Evolutionary conservation across 2,113 vertebrate species (phyloP).

Genomic region (Ageneiosus marmoratus): DNA sequence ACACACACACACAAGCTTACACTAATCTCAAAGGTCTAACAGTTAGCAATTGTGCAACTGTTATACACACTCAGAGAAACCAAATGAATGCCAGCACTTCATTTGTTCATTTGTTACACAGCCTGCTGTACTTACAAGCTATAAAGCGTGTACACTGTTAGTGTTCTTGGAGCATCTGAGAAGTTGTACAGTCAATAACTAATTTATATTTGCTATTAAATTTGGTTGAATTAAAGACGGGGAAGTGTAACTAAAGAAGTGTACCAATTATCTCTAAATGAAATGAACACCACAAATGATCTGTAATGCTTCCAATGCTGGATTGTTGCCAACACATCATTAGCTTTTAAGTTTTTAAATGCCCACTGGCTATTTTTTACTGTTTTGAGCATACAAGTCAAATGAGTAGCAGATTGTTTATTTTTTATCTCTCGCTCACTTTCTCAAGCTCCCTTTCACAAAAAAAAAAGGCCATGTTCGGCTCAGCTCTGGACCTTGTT

Average conservation of each 20-base stretch:
- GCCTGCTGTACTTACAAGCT: neutral
- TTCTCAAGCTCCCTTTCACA: constrained; percentile 2
- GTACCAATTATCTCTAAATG: constrained; percentile 17
- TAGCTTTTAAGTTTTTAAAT: constrained; percentile 29
- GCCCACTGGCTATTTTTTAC: constrained; percentile 23
- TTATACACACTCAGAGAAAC: neutral
- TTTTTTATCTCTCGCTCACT: neutral
- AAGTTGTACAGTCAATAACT: neutral
- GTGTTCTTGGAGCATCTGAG: neutral
- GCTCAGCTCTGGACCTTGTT: constrained; percentile 64
- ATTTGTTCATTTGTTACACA: constrained; percentile 21
- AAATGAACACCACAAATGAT: neutral
- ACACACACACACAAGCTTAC: neutral
- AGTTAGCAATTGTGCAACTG: neutral
- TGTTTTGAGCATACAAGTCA: constrained; percentile 33
- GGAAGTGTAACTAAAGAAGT: neutral
- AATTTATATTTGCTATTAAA: neutral
- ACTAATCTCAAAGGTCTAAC: neutral
- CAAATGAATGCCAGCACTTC: neutral
- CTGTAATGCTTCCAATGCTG: neutral
- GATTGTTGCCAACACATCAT: neutral
- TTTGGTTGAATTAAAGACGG: neutral
- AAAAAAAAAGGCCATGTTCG: constrained; percentile 58
- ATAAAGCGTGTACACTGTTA: neutral
- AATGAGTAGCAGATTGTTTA: constrained; percentile 47